Evolutionary conservation across 2,113 vertebrate species (phyloP).

Genomic region (Trematocara macrostoma): DNA sequence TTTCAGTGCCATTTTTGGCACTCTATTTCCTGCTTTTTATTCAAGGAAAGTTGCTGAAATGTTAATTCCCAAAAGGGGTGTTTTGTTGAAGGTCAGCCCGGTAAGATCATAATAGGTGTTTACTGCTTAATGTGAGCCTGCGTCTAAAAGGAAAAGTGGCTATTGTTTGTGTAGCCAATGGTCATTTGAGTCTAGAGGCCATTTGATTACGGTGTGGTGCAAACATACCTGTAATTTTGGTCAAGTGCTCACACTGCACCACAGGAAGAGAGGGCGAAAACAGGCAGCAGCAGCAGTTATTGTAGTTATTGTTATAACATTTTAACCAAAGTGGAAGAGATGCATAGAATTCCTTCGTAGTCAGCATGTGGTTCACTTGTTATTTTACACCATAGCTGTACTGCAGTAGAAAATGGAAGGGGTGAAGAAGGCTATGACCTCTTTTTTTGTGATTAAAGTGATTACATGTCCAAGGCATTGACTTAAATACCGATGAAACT

Average conservation of each 20-base stretch:
- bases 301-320: not conserved
- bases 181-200: constrained; percentile 37
- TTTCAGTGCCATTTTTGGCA: not conserved
- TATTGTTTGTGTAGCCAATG: constrained; percentile 44
- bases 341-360: not conserved
- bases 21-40: not conserved
- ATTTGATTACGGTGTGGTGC: constrained; percentile 27
- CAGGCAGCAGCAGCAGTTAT: not conserved
- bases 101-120: constrained; percentile 29
- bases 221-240: constrained; percentile 52
- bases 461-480: not conserved
- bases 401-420: not conserved
- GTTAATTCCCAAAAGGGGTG: not conserved
- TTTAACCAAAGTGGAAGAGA: not conserved
- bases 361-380: not conserved
- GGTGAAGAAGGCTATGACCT: not conserved
- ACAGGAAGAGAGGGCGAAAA: not conserved
- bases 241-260: constrained; percentile 16
- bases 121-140: constrained; percentile 15
- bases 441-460: not conserved
- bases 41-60: not conserved
- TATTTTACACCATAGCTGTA: not conserved
- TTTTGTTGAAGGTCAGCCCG: constrained; percentile 5
- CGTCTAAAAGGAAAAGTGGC: constrained; percentile 34
- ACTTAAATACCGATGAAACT: not conserved